Percentiles rank a stretch among this genome's conserved stretches.
Evolutionary conservation across 2,888 invertebrate genomes (phyloP).

Genomic region (Philonicus albiceps): DNA sequence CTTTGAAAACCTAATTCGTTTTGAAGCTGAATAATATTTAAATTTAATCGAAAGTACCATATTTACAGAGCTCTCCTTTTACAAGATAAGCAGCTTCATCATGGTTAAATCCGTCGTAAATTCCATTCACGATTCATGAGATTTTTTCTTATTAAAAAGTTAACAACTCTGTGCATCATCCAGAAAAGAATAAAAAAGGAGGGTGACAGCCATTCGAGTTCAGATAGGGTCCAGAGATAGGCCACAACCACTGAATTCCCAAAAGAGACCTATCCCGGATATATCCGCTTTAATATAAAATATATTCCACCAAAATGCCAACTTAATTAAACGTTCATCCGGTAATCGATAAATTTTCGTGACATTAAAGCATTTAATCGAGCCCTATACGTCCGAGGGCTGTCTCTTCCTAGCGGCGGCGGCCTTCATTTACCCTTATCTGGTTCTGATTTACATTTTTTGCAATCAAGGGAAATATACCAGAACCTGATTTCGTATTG

Average conservation of each 20-base stretch:
- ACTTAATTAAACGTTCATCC: conserved; percentile 3
- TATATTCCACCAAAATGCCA: background rate
- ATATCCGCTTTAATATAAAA: background rate
- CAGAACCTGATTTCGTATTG: background rate
- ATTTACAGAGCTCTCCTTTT: background rate
- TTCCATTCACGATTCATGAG: background rate
- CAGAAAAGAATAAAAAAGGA: background rate
- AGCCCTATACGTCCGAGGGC: background rate
- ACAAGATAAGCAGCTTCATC: background rate
- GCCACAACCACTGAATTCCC: background rate
- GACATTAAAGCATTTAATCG: conserved; percentile 2
- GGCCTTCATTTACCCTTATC: background rate
- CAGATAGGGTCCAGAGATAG: background rate
- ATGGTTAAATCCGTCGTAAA: background rate
- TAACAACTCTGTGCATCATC: background rate
- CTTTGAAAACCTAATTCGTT: too few species aligned
- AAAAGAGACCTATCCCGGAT: background rate
- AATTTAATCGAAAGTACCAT: background rate
- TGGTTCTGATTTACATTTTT: background rate
- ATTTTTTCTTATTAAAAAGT: background rate
- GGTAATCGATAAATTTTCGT: background rate
- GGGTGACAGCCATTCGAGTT: background rate
- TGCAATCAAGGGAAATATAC: background rate
- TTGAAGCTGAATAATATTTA: too few species aligned
- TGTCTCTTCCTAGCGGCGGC: background rate